A percentile compares a stretch with the other conserved stretches of the same genome.
Evolutionary conservation across 2,113 vertebrate species (phyloP).

Genomic region (Vidua chalybeata): DNA sequence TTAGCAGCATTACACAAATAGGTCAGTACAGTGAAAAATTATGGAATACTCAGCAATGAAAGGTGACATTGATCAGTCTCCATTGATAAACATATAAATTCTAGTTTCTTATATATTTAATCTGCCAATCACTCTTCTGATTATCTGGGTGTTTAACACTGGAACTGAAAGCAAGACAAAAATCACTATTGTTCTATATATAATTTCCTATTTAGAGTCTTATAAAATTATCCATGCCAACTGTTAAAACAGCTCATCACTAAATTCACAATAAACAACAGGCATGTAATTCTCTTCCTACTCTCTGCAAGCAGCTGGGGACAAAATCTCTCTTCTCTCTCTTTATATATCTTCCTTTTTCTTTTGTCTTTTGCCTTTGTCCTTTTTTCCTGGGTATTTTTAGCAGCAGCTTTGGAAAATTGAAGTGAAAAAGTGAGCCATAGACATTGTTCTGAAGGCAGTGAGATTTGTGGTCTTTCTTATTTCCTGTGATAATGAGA

Average conservation of each 20-base stretch:
- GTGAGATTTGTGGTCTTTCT: not conserved
- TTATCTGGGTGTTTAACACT: not conserved
- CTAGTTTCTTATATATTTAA: not conserved
- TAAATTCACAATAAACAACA: not conserved
- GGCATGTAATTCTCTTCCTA: not conserved
- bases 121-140: not conserved
- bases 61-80: not conserved
- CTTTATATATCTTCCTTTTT: not conserved
- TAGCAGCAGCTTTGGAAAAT: not conserved
- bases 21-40: not conserved
- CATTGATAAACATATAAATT: not conserved
- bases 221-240: not conserved
- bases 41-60: not conserved
- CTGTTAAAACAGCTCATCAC: not conserved
- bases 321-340: not conserved
- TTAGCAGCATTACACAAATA: not conserved
- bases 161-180: not conserved
- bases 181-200: not conserved
- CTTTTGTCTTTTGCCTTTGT: not conserved
- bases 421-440: not conserved
- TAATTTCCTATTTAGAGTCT: not conserved
- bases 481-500: not conserved
- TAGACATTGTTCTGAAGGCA: not conserved
- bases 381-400: not conserved
- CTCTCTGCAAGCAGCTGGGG: not conserved